Evolutionary conservation across 2,113 vertebrate species (phyloP), one percentile per base, ranked within the genome.

Genomic region (Asarcornis scutulata): DNA sequence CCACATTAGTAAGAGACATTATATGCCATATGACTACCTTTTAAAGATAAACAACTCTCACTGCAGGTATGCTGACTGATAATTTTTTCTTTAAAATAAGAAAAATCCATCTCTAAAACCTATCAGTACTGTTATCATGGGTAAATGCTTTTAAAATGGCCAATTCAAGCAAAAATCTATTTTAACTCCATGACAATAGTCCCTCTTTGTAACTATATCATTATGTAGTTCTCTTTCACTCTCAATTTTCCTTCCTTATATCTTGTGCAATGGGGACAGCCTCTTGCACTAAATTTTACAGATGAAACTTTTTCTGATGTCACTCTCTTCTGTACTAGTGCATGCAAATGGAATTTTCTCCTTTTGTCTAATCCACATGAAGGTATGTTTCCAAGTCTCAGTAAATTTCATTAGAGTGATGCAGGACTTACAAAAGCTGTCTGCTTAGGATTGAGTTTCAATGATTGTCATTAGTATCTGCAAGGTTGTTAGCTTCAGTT

Each of bases 231-330:
- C 21, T 89, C 42, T 46, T 89, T 42, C 29, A 66, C 26, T 38
- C 29, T 48, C 32, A 53, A 1, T 46, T 18, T 46, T 64, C 29
- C 5, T 2, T 31, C n/a, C 13, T 71, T 59, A 79, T 14, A n/a
- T 34, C 13, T 25, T 1, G 0, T 40, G 8, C 25, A 69, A 46
- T 21, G 20, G 10, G 4, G 4, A 75, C 12, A 53, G n/a, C 15
- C 9, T 4, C 38, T 20, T 69, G 46, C 21, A 71, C n/a, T 29
- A 7, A 10, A 7, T 42, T 59, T 66, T 75, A 60, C 13, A 80
- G 36, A 48, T 36, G 1, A 75, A 88, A 16, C 11, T 71, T 0
- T 27, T 53, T 11, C 3, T 68, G 18, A 63, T 52, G 34, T 31
- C 6, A 9, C 17, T 52, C 9, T 78, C 20, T 9, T 17, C 9